Base-by-base conservation (phyloP, 1,140 invertebrate genomes). In the Pogonognathellus flavescens region DNA sequence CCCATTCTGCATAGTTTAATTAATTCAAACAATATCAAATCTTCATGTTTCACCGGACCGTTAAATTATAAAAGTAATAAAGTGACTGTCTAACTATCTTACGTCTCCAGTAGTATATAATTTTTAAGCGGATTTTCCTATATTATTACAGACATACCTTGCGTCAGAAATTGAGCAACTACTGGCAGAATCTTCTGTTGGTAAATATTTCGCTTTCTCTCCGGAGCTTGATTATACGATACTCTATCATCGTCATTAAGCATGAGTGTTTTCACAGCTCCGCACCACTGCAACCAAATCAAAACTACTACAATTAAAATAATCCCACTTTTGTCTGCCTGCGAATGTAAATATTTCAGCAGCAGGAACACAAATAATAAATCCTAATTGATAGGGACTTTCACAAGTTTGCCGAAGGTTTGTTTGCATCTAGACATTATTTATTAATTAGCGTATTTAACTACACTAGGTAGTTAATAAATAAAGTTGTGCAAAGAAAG, bases 231-330 rank as follows among this genome's bases (percentile, higher is more conserved):
- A 82, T 88, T 88, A 62, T 85, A 85, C 3, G 81, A 59, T 18
- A 82, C 84, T 14, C 82, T n/a, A 55, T 14, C 55, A 66, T 88
- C 87, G 55, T 88, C 86, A 80, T 55, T 66, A 0, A 88, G 82
- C 53, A 76, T 57, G 31, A 88, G 41, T 18, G 87, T 60, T 57
- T 85, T 84, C 41, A 86, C 41, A n/a, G 84, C 31, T 18, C 70
- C 62, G 59, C 86, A 87, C 87, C 87, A 88, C 87, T 88, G 80
- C 5, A 76, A 55, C 41, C 31, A 76, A 76, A 18, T 9, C 6
- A 31, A 72, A 31, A 76, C 10, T n/a, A 57, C 1, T n/a, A 76
- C n/a, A 76, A 50, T 76, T 41, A 41, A 41, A 41, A 41, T 41
- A 41, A 41, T 41, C 6, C 31, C 31, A 41, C 31, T 41, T 3